Percentiles rank a stretch among this genome's conserved stretches.
These are phyloP conservation scores for Chondrosia reniformis DNA, from an alignment of 37 sponge, comb jelly and placozoan species.

Conservation along the genomic window DNA sequence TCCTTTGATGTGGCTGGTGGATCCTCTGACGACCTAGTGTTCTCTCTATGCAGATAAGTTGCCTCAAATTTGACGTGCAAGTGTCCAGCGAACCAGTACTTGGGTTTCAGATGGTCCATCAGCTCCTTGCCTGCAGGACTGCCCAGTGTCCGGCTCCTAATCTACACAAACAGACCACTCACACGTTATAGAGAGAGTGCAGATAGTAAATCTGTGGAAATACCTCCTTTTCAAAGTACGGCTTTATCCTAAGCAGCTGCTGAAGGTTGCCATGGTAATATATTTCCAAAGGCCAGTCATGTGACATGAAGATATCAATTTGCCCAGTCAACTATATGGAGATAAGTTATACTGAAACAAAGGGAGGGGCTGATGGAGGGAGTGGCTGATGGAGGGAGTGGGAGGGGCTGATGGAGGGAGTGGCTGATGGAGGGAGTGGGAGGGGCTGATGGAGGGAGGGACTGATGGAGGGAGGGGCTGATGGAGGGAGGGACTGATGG, in stretches of 20 bases:
- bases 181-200: not conserved
- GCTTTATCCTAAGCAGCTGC: conserved; percentile 71
- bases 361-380: not conserved
- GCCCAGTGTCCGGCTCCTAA: conserved; percentile 58
- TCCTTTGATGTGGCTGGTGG: not conserved
- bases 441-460: too few relatives aligned
- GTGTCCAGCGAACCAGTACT: conserved; percentile 95
- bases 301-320: conserved; percentile 88
- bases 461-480: not conserved
- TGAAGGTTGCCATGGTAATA: conserved; percentile 86
- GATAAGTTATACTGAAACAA: not conserved
- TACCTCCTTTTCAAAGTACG: conserved; percentile 79
- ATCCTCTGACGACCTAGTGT: not conserved
- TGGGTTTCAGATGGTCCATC: conserved; percentile 59
- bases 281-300: conserved; percentile 97
- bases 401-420: not conserved
- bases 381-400: not conserved
- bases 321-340: conserved; percentile 47
- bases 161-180: conserved; percentile 3
- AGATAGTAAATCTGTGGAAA: not conserved
- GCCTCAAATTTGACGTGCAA: conserved; percentile 93
- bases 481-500: not conserved
- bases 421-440: not conserved
- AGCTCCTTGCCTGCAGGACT: conserved; percentile 82
- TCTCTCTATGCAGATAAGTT: conserved; percentile 46